Base-by-base conservation (phyloP, 1,140 invertebrate species). In the Formica exsecta region DNA sequence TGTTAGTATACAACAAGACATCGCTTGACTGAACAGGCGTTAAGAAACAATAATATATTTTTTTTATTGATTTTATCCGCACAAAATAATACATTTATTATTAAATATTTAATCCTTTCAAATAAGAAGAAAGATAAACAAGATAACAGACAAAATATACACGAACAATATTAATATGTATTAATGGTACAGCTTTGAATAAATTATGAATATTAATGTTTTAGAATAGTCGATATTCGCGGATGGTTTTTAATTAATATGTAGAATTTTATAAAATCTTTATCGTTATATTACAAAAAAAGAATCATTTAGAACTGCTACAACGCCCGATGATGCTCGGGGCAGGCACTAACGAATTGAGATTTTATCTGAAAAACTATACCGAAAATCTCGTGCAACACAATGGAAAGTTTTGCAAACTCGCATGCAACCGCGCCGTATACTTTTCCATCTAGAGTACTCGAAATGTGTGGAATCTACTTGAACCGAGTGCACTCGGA, bases 391-490 rank as follows among this genome's bases (percentile, higher is more conserved):
- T 59, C 7, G 22, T 19, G n/a, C 36, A 16, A 25, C 59, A 83
- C 54, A 73, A 73, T 73, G 22, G 54, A 61, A 83, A 83, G 66
- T 83, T 62, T 74, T 6, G 65, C 66, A 51, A 71, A 25, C 19
- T 81, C 54, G 79, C 79, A 68, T 83, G 79, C 68, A 7, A 11
- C 29, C 54, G 7, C n/a, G 51, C 6, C 29, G 38, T 73, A 73
- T 61, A 83, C 54, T 83, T 83, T 80, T 83, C 54, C 5, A 19
- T 41, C 64, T 80, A 70, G 77, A 70, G 36, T 74, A 44, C 79
- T 83, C 79, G 68, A 83, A 83, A 83, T 19, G 79, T 48, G 54
- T 73, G 68, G 79, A 83, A 83, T 73, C 54, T 9, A 83, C 79
- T 83, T 73, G 68, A 83, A 83, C 79, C 66, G 68, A 83, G 79